phyloP scores from a whole-genome alignment of 2,113 vertebrate species.

The Theristicus caerulescens region DNA sequence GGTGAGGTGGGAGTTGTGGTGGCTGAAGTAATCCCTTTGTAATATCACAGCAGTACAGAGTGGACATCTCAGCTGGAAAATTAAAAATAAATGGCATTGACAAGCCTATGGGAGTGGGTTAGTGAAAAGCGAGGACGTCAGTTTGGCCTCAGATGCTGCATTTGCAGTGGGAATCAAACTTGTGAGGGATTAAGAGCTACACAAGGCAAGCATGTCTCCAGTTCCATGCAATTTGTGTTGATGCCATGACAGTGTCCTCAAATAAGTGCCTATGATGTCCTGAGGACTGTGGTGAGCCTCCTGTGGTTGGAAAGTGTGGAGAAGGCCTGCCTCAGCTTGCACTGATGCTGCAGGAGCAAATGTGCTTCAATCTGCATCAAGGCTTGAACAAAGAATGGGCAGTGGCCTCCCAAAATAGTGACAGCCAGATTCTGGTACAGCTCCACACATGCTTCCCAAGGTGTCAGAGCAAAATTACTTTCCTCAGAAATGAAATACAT shows the following conservation, averaged over 20 bases:
- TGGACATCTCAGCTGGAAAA: background rate
- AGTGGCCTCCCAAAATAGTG: background rate
- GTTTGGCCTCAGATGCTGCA: background rate
- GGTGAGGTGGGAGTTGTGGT: background rate
- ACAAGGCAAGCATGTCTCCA: rapidly evolving
- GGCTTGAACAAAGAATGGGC: background rate
- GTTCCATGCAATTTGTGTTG: background rate
- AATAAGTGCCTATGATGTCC: background rate
- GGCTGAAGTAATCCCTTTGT: background rate
- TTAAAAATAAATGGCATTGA: background rate
- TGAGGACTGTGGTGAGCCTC: background rate
- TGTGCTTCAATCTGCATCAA: background rate
- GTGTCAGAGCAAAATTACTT: background rate
- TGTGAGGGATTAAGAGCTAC: background rate
- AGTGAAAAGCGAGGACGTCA: background rate
- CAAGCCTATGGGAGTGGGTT: background rate
- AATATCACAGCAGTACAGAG: background rate
- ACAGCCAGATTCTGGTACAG: background rate
- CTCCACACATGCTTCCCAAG: background rate
- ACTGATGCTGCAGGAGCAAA: background rate
- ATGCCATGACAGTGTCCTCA: background rate
- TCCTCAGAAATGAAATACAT: background rate
- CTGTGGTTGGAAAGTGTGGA: background rate
- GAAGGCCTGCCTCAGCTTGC: background rate
- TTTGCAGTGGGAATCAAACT: background rate